Evolutionary conservation across 2,113 vertebrate species (phyloP).

Genomic region (Pyxicephalus adspersus): DNA sequence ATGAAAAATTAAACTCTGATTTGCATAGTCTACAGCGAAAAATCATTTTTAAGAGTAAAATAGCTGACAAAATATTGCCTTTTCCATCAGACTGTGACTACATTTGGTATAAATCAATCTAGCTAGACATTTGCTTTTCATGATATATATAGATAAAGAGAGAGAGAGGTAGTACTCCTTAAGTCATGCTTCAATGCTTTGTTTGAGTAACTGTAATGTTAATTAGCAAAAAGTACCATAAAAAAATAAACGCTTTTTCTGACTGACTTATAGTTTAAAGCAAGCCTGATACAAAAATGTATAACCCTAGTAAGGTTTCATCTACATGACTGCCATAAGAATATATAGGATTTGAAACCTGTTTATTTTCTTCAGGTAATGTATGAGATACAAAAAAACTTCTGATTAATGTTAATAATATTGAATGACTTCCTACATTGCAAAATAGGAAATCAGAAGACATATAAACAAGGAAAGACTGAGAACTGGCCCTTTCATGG

Average conservation of each 20-base stretch:
- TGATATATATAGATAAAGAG: constrained; percentile 55
- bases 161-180: constrained; percentile 22
- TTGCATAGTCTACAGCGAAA: constrained; percentile 6
- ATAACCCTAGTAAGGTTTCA: no score
- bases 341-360: no score
- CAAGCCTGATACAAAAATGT: background rate
- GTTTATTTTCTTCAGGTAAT: no score
- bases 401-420: no score
- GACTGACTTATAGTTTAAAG: background rate
- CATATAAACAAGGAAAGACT: no score
- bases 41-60: constrained; percentile 48
- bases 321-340: no score
- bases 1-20: constrained; percentile 49
- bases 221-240: constrained; percentile 3
- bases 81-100: constrained; percentile 49
- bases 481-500: no score
- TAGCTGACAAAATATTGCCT: constrained; percentile 51
- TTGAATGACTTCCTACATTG: no score
- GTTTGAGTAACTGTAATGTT: constrained; percentile 41
- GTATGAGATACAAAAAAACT: no score
- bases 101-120: constrained; percentile 45
- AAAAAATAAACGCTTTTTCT: constrained; percentile 4
- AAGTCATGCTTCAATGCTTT: constrained; percentile 22
- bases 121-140: constrained; percentile 29
- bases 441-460: no score